A percentile compares a stretch with the other conserved stretches of the same genome.
Conservation (phyloP, 2,113 vertebrate species). For the Cyanoramphus novaezelandiae region DNA sequence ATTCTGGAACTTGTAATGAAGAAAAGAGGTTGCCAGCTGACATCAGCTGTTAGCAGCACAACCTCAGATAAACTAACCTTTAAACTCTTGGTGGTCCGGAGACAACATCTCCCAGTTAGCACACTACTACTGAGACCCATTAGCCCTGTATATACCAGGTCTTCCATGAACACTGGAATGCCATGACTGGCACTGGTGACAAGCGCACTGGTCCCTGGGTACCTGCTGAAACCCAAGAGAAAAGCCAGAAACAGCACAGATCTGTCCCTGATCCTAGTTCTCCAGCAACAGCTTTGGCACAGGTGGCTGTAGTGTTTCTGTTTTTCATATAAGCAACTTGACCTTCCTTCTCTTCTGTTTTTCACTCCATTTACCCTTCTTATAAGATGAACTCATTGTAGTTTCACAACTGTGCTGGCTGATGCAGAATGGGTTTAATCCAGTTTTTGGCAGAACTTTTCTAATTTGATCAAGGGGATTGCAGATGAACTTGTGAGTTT, state of each 20-base stretch:
- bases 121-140: background rate
- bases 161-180: background rate
- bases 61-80: background rate
- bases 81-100: background rate
- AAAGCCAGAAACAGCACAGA: background rate
- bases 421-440: background rate
- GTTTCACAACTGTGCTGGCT: background rate
- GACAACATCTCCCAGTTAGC: background rate
- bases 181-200: background rate
- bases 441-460: background rate
- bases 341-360: background rate
- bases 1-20: background rate
- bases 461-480: background rate
- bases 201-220: background rate
- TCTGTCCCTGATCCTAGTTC: background rate
- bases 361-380: background rate
- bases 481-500: background rate
- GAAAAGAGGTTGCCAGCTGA: background rate
- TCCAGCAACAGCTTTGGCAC: background rate
- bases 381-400: background rate
- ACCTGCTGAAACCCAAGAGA: background rate
- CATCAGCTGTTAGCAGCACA: background rate
- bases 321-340: background rate
- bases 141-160: background rate
- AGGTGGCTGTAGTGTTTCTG: background rate